Percentiles rank a stretch among this genome's conserved stretches.
Conservation (phyloP, 2,797 vertebrate species). For the Helarctos malayanus region DNA sequence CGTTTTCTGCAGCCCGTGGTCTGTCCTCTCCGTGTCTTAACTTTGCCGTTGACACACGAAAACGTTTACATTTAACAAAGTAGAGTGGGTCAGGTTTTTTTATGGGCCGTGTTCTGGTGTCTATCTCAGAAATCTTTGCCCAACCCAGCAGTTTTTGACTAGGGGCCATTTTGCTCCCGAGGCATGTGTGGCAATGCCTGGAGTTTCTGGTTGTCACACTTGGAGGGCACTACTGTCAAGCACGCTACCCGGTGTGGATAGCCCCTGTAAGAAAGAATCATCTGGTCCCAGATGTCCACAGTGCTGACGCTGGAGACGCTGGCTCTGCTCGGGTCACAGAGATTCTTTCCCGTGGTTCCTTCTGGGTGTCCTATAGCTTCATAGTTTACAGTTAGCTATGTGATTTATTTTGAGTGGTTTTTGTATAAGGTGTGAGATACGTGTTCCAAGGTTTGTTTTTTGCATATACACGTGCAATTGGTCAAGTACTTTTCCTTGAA, state of each 20-base stretch:
- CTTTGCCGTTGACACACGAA: neutral
- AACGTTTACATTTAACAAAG: neutral
- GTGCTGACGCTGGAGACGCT: neutral
- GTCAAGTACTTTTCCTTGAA: neutral
- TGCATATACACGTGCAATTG: too few relatives aligned
- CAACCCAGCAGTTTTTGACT: neutral
- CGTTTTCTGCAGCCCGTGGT: neutral
- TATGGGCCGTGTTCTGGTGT: accelerated
- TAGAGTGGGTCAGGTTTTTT: accelerated
- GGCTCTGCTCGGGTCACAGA: neutral
- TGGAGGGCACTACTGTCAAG: accelerated
- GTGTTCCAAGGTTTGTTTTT: neutral
- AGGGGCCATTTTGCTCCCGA: neutral
- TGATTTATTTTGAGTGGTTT: neutral
- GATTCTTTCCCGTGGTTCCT: neutral
- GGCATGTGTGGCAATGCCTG: neutral
- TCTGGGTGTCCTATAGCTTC: neutral
- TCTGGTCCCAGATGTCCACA: accelerated
- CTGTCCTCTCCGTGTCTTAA: neutral
- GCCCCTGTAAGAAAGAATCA: accelerated
- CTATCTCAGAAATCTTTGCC: neutral
- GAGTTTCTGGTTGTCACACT: neutral
- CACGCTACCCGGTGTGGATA: accelerated
- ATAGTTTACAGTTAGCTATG: accelerated
- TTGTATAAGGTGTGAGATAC: too few relatives aligned